A percentile compares a stretch with the other conserved stretches of the same genome.
These are phyloP conservation scores for Andricus quercusramuli DNA, from an alignment of 2,888 invertebrate genomes.

Conservation along the genomic window DNA sequence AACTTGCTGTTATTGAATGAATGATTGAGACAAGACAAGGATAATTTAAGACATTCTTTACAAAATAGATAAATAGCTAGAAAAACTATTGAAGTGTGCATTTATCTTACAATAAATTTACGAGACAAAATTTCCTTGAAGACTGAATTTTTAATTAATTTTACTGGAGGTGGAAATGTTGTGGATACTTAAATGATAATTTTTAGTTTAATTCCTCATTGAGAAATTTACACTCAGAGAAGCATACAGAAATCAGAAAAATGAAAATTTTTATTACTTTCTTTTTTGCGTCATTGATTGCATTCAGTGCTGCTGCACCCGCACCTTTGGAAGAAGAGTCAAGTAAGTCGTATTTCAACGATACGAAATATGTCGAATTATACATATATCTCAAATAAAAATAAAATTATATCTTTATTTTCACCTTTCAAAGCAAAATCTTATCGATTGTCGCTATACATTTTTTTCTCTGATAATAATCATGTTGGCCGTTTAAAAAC, in stretches of 20 bases:
- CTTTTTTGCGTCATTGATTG: background rate
- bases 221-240: background rate
- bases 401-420: too few species aligned
- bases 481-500: too few species aligned
- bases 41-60: background rate
- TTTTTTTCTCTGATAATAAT: too few species aligned
- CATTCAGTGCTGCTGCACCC: constrained; percentile 6
- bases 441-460: too few species aligned
- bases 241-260: background rate
- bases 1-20: background rate
- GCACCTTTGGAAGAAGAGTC: background rate
- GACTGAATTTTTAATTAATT: background rate
- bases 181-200: background rate
- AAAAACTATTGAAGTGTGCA: background rate
- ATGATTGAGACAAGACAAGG: background rate
- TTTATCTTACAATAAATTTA: too few species aligned
- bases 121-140: too few species aligned
- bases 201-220: background rate
- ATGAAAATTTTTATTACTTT: background rate
- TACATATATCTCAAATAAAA: too few species aligned
- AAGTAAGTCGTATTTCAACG: background rate
- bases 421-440: too few species aligned
- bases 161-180: background rate
- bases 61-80: background rate
- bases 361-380: background rate